Percentiles rank a stretch among this genome's conserved stretches.
phyloP scores from a whole-genome alignment of 2,888 invertebrate genomes.

The Drosophila peninsularis region DNA sequence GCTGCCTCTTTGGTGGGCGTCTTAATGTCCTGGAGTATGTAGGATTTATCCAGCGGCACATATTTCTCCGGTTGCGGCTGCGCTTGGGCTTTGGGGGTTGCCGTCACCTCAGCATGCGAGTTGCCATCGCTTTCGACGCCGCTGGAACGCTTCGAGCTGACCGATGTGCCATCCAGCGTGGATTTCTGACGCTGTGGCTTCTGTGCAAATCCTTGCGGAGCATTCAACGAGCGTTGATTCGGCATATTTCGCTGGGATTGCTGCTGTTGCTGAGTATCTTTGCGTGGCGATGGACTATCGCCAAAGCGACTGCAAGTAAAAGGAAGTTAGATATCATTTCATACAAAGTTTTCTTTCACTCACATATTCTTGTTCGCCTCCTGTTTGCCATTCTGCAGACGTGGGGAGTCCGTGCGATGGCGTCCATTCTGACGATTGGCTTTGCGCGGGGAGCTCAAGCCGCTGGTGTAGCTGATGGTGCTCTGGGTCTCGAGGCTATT shows the following conservation, averaged over 20 bases:
- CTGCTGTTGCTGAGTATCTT: conserved; percentile 41
- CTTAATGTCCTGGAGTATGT: conserved; percentile 85
- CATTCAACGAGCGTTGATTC: conserved; percentile 77
- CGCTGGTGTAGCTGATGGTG: conserved; percentile 70
- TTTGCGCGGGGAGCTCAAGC: conserved; percentile 67
- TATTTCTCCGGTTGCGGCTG: conserved; percentile 83
- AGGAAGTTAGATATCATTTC: no score
- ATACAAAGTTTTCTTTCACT: conserved; percentile 17
- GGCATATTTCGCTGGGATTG: conserved; percentile 43
- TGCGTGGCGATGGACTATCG: conserved; percentile 60
- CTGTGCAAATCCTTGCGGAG: conserved; percentile 81
- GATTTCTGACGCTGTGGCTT: conserved; percentile 67
- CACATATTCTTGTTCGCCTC: conserved; percentile 73
- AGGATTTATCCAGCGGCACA: conserved; percentile 85
- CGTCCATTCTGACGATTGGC: conserved; percentile 71
- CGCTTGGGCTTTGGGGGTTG: conserved; percentile 2
- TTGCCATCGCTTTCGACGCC: conserved; percentile 56
- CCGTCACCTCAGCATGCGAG: conserved; percentile 27
- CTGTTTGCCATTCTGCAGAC: conserved; percentile 75
- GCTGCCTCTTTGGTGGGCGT: conserved; percentile 87
- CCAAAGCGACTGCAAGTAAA: conserved; percentile 60
- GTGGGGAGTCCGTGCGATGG: conserved; percentile 69
- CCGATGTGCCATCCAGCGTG: conserved; percentile 52
- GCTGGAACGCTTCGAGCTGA: conserved; percentile 60
- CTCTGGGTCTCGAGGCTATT: conserved; percentile 65